Conservation (phyloP, 1,140 invertebrate species). For the Phthorimaea operculella region DNA sequence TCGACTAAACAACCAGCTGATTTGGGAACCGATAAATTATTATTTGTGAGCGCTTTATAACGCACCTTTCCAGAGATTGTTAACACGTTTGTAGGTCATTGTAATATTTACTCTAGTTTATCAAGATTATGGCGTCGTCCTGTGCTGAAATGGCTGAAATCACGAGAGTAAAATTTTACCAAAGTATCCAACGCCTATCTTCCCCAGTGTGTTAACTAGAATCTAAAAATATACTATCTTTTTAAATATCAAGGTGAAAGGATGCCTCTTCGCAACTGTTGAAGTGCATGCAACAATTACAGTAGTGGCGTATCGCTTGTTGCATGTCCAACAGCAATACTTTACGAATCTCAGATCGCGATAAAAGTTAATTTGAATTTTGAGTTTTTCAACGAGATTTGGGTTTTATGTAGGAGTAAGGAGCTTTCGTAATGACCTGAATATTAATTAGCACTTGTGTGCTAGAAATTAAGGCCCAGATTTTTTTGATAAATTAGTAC, state of each 20-base stretch:
- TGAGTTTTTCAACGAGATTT: constrained; percentile 1
- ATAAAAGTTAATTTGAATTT: constrained; percentile 6
- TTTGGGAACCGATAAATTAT: not conserved
- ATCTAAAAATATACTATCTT: too few species aligned
- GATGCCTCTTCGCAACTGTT: not conserved
- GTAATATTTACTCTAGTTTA: too few species aligned
- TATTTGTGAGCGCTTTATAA: not conserved
- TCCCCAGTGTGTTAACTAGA: too few species aligned
- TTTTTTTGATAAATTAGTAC: not conserved
- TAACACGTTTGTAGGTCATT: not conserved
- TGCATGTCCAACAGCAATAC: not conserved
- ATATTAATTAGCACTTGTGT: not conserved
- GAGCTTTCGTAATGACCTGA: not conserved
- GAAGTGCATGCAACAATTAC: constrained; percentile 3
- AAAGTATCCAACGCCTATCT: too few species aligned
- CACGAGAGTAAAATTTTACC: too few species aligned
- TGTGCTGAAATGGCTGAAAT: too few species aligned
- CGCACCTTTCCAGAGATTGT: not conserved
- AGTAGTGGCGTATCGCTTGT: not conserved
- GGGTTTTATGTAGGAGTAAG: not conserved
- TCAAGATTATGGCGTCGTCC: too few species aligned
- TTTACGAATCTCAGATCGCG: not conserved
- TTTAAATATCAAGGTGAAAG: not conserved
- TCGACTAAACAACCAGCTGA: not conserved
- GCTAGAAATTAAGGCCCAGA: not conserved